Percentiles rank a stretch among this genome's conserved stretches.
Conservation (phyloP, 2,888 invertebrate genomes). For the Pogonocherus hispidulus region DNA sequence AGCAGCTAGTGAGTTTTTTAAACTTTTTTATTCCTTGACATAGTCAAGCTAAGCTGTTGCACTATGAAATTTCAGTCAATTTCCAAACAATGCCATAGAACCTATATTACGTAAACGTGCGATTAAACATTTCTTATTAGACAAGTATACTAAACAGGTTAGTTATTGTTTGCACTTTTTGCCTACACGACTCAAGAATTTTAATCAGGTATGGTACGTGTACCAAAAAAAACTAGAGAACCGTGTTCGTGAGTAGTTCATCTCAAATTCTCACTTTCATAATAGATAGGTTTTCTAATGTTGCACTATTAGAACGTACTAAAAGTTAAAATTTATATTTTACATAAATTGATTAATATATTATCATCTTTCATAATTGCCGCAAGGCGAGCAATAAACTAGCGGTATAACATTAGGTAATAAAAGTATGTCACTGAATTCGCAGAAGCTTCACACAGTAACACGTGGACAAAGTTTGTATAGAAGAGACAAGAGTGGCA, state of each 20-base stretch:
- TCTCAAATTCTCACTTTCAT: constrained; percentile 2
- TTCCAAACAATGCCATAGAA: not conserved
- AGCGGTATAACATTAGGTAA: too few relatives aligned
- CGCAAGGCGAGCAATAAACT: too few relatives aligned
- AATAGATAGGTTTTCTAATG: not conserved
- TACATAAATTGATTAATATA: too few relatives aligned
- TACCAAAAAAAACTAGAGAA: not conserved
- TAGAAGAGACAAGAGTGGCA: too few relatives aligned
- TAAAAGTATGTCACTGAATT: too few relatives aligned
- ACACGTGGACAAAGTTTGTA: too few relatives aligned
- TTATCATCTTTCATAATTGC: too few relatives aligned
- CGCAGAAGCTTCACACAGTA: too few relatives aligned
- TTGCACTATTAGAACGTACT: constrained; percentile 1
- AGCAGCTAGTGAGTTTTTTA: not conserved
- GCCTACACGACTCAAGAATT: not conserved
- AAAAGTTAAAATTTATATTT: not conserved
- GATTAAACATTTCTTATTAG: not conserved
- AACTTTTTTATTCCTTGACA: not conserved
- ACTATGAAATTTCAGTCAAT: not conserved
- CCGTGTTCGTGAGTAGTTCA: not conserved
- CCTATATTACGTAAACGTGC: not conserved
- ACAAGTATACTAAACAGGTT: not conserved
- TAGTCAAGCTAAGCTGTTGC: not conserved
- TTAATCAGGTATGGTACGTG: not conserved
- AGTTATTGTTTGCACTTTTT: constrained; percentile 3